Conservation (phyloP, 1,140 invertebrate species). For the Drosophila grimshawi region DNA sequence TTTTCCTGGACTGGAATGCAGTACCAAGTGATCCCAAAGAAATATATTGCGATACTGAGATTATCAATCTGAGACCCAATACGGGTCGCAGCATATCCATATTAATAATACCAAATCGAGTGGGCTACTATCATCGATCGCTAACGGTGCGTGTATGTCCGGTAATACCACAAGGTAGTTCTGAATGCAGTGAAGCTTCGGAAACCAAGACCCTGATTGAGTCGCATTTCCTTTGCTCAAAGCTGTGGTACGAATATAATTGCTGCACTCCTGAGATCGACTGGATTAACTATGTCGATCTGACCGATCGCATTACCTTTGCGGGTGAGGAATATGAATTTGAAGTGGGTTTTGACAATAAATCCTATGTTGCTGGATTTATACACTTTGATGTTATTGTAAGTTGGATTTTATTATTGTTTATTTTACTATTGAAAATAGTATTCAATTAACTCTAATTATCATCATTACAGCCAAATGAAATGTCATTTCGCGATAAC, state of each 20-base stretch:
- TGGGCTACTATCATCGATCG: conserved; percentile 62
- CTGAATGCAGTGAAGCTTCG: conserved; percentile 34
- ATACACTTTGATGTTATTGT: conserved; percentile 74
- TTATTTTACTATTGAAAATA: background rate
- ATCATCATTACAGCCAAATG: conserved; percentile 44
- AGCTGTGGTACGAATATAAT: conserved; percentile 73
- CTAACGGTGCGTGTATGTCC: conserved; percentile 71
- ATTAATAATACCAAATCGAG: conserved; percentile 67
- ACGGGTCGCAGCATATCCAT: conserved; percentile 69
- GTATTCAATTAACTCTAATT: background rate
- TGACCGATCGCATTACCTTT: conserved; percentile 50
- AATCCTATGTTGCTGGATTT: conserved; percentile 57
- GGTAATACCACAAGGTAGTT: background rate
- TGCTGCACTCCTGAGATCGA: conserved; percentile 63
- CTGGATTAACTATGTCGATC: conserved; percentile 53
- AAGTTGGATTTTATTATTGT: conserved; percentile 16
- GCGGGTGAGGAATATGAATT: conserved; percentile 68
- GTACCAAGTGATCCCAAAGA: conserved; percentile 72
- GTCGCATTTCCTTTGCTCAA: conserved; percentile 64
- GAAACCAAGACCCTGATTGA: conserved; percentile 37
- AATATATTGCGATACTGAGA: conserved; percentile 71
- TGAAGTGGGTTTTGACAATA: conserved; percentile 64
- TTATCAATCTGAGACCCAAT: conserved; percentile 73
- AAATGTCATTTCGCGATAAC: conserved; percentile 64
- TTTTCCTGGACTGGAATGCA: conserved; percentile 77